Evolutionary conservation across 2,113 vertebrate genomes (phyloP), one percentile per base, ranked within the genome.

Genomic region (Fulmarus glacialis): DNA sequence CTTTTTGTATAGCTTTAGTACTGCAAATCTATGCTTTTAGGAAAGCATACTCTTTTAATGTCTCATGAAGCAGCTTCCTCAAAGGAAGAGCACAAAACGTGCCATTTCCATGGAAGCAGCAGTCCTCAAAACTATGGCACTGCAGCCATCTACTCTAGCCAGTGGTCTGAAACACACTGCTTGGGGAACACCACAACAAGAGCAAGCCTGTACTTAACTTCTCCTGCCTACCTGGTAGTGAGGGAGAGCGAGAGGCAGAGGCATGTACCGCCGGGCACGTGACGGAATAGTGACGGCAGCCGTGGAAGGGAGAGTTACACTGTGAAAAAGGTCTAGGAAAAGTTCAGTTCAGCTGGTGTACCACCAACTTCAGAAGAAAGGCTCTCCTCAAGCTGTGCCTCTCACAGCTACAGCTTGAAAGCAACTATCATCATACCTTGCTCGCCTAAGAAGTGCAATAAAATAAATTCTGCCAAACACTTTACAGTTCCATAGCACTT

Each of bases 181-280:
- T 52, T 74, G n/a, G 42, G 38, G 20, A 58, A 4, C 24, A n/a
- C 18, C 32, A 71, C 5, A 6, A 10, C 0, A 0, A 68, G 1
- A 87, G 13, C 21, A 26, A 89, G 36, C 15, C 20, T 32, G n/a
- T 9, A 9, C 24, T 62, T 34, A 32, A 29, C 21, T 59, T 50
- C 50, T 43, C 21, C 43, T 82, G 30, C 24, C 60, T 55, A 3
- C 14, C 70, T 53, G 50, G 34, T 24, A 43, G 23, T 0, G 1
- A 42, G 24, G 38, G 12, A 72, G 23, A 67, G 23, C 2, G 3
- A 63, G 62, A 72, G 30, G 52, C 12, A 10, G 53, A 83, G 26
- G 24, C 8, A 27, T 1, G 2, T 29, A 42, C 17, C 12, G 8
- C 17, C 3, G 4, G 34, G 36, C 4, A 21, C 0, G 10, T 12